These are phyloP conservation scores for Picus viridis DNA, from an alignment of 2,797 vertebrate genomes.

Conservation along the genomic window DNA sequence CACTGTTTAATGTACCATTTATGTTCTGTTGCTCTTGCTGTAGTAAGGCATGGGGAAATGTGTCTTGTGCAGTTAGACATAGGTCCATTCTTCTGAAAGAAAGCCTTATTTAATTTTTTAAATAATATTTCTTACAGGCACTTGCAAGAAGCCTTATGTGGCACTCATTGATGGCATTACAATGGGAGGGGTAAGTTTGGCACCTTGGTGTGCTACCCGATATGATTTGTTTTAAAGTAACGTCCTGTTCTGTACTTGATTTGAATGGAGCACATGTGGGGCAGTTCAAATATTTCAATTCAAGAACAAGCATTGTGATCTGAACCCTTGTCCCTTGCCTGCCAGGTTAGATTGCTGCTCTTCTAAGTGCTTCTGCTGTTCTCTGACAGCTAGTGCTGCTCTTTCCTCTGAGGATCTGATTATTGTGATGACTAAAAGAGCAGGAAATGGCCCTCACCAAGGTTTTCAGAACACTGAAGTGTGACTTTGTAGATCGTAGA, in stretches of 20 bases:
- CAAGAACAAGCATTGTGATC: background rate
- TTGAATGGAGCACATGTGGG: fast-evolving
- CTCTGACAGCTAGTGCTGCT: background rate
- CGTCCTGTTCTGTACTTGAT: background rate
- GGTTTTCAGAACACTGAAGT: background rate
- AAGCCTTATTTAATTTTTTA: background rate
- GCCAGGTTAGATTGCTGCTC: background rate
- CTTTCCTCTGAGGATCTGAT: background rate
- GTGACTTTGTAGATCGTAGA: background rate
- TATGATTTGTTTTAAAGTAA: background rate
- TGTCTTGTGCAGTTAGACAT: background rate
- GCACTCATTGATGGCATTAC: slow-evolving; percentile 95
- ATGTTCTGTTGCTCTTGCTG: background rate
- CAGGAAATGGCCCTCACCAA: background rate
- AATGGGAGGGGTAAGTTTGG: slow-evolving; percentile 95
- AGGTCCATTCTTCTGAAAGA: background rate
- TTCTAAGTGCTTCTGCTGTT: background rate
- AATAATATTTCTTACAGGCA: slow-evolving; percentile 74
- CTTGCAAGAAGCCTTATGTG: slow-evolving; percentile 89
- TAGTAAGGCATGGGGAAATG: background rate
- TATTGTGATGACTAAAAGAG: background rate
- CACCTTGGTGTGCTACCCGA: background rate
- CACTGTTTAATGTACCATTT: background rate
- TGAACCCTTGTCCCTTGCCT: background rate
- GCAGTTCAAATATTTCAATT: background rate